These are phyloP conservation scores for Panulirus ornatus DNA, from an alignment of 1,140 invertebrate genomes.

Conservation along the genomic window DNA sequence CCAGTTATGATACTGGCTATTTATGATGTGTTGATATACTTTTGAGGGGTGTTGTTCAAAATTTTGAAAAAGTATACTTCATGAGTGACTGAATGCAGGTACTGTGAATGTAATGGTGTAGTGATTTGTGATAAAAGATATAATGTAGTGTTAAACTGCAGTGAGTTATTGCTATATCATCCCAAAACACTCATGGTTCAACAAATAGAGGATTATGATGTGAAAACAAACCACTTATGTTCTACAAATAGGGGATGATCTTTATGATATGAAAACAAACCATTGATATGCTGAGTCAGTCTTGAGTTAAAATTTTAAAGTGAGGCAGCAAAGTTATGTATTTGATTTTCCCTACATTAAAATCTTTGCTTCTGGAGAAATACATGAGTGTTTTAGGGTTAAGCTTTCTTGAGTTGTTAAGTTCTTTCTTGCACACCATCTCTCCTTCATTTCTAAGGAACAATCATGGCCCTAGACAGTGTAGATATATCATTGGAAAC, in stretches of 20 bases:
- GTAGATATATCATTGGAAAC: slow-evolving; percentile 65
- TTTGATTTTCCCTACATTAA: slow-evolving; percentile 25
- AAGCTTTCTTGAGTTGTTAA: slow-evolving; percentile 69
- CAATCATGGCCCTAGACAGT: slow-evolving; percentile 69
- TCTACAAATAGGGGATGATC: neutral
- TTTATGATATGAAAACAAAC: slow-evolving; percentile 24
- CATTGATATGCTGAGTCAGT: neutral
- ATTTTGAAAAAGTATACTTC: neutral
- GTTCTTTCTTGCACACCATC: slow-evolving; percentile 67
- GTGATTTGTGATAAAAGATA: slow-evolving; percentile 11
- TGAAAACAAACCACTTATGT: neutral
- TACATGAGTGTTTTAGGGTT: slow-evolving; percentile 49
- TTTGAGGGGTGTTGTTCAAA: neutral
- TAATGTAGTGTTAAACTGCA: slow-evolving; percentile 33
- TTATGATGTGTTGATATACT: slow-evolving; percentile 10
- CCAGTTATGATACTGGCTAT: neutral
- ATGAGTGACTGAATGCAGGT: slow-evolving; percentile 31
- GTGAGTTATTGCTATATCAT: slow-evolving; percentile 24
- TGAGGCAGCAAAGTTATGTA: neutral
- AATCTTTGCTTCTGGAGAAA: slow-evolving; percentile 2
- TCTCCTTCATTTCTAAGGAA: slow-evolving; percentile 39
- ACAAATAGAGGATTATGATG: neutral
- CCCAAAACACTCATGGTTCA: slow-evolving; percentile 22
- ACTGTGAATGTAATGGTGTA: slow-evolving; percentile 8
- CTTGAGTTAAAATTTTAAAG: neutral